Evolutionary conservation across 2,113 vertebrate species (phyloP).

Genomic region (Chamaea fasciata): DNA sequence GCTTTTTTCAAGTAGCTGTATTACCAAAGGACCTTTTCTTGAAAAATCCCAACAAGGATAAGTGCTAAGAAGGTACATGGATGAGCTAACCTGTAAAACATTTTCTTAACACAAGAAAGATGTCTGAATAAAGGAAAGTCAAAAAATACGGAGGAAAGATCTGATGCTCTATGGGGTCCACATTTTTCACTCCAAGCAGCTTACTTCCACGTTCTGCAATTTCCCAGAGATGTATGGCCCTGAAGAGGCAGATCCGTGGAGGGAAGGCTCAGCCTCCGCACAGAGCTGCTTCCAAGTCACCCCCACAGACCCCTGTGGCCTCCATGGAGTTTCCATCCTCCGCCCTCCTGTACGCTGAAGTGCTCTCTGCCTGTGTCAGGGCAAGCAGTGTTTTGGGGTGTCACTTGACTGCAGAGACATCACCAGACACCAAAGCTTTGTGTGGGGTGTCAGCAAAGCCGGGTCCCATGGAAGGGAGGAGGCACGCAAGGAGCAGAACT

Average conservation of each 20-base stretch:
- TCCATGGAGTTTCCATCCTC: not conserved
- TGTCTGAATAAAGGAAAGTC: not conserved
- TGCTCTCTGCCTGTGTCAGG: not conserved
- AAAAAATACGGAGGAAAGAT: not conserved
- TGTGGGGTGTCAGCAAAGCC: not conserved
- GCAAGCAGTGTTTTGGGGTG: not conserved
- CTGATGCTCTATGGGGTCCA: not conserved
- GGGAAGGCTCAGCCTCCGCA: not conserved
- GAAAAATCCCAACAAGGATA: not conserved
- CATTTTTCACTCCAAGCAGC: not conserved
- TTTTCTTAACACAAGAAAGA: not conserved
- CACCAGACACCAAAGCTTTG: not conserved
- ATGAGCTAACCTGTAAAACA: not conserved
- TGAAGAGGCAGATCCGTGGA: not conserved
- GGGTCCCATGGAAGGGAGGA: not conserved
- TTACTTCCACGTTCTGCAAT: not conserved
- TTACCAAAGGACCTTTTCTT: not conserved
- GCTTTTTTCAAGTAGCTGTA: not conserved
- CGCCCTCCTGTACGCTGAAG: not conserved
- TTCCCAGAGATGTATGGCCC: not conserved
- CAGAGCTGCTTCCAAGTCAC: not conserved
- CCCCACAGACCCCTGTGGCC: rapidly evolving
- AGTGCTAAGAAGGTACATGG: not conserved
- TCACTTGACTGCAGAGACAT: not conserved
- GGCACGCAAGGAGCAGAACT: not conserved